phyloP scores from a whole-genome alignment of 2,113 vertebrate species.

The Mystacornis crossleyi region DNA sequence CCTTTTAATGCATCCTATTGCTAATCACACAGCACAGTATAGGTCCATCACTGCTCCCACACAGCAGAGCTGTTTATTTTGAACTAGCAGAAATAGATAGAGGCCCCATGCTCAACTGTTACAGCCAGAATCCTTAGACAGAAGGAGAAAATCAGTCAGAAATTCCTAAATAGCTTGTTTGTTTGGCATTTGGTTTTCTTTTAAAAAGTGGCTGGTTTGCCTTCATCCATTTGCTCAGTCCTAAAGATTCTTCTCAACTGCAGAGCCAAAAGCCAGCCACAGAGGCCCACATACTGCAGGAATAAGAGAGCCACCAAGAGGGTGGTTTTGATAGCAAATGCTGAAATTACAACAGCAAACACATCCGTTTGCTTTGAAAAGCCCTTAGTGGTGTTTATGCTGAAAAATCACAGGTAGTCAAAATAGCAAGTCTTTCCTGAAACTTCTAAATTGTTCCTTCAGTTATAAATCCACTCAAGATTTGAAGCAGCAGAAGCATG shows the following conservation, averaged over 20 bases:
- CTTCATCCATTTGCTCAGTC: background rate
- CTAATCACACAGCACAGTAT: background rate
- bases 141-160: background rate
- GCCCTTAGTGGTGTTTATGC: background rate
- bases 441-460: background rate
- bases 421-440: background rate
- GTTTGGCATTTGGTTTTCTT: background rate
- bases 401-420: background rate
- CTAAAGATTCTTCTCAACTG: background rate
- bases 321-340: background rate
- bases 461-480: background rate
- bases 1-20: background rate
- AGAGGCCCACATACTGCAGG: background rate
- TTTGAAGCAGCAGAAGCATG: background rate
- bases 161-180: background rate
- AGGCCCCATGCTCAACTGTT: accelerated
- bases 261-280: background rate
- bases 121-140: background rate
- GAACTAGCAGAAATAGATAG: background rate
- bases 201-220: background rate
- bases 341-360: background rate
- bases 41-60: background rate
- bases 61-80: background rate
- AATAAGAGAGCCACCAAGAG: background rate
- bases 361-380: background rate